Evolutionary conservation across 2,113 vertebrate species (phyloP).

Genomic region (Malurus elegans): DNA sequence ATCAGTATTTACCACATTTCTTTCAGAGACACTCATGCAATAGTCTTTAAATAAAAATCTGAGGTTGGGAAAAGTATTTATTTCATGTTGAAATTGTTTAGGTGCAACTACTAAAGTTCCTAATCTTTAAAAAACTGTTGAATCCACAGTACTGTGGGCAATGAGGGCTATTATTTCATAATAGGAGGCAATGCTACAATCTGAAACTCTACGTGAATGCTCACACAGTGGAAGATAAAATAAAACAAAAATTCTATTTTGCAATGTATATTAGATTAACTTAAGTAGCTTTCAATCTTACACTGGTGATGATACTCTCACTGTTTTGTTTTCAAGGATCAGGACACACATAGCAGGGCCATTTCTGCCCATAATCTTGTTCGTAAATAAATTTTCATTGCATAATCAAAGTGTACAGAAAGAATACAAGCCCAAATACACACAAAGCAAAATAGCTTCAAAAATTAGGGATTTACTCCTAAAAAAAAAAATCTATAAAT

Average conservation of each 20-base stretch:
- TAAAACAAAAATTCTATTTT: not conserved
- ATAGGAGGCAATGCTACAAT: not conserved
- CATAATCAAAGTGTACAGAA: not conserved
- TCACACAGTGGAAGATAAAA: not conserved
- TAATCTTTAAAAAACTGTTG: not conserved
- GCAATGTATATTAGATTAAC: not conserved
- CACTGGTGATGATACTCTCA: accelerated
- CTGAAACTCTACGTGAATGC: not conserved
- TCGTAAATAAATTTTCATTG: not conserved
- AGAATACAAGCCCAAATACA: not conserved
- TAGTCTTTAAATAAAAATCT: not conserved
- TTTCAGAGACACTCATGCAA: not conserved
- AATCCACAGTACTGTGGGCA: not conserved
- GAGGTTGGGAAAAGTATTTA: not conserved
- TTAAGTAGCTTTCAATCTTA: not conserved
- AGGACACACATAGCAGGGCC: not conserved
- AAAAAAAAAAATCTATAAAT: not conserved
- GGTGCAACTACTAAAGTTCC: not conserved
- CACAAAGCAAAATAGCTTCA: not conserved
- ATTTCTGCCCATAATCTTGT: too few relatives aligned
- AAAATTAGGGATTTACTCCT: not conserved
- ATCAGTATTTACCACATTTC: not conserved
- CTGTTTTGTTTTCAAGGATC: not conserved
- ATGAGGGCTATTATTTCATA: not conserved
- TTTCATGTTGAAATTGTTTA: not conserved